These are phyloP conservation scores for Macrophya alboannulata DNA, from an alignment of 2,888 invertebrate species.

Conservation along the genomic window DNA sequence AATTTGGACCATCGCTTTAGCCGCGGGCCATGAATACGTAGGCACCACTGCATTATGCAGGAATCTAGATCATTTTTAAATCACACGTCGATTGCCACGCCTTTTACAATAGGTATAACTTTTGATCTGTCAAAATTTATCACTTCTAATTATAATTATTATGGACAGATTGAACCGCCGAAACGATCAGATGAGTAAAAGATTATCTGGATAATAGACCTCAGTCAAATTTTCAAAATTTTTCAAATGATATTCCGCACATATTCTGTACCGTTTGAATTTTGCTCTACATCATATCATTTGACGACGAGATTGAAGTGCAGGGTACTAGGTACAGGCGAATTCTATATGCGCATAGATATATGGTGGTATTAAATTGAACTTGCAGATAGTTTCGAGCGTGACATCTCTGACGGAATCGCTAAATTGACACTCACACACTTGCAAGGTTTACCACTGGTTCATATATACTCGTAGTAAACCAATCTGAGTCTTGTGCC, in stretches of 20 bases:
- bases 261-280: too few relatives aligned
- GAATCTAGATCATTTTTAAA: constrained; percentile 22
- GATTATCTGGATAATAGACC: not conserved
- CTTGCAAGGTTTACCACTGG: not conserved
- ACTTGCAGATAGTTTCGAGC: not conserved
- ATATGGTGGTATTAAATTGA: not conserved
- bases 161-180: not conserved
- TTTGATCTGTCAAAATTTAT: not conserved
- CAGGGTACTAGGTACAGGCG: not conserved
- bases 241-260: not conserved
- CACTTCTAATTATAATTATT: not conserved
- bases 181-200: not conserved
- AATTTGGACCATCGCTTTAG: constrained; percentile 42
- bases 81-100: constrained; percentile 34
- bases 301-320: not conserved
- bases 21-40: constrained; percentile 45
- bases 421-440: constrained; percentile 21
- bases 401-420: not conserved
- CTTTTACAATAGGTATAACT: not conserved
- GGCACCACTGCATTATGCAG: constrained; percentile 35
- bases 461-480: not conserved
- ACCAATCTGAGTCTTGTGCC: not conserved
- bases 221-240: not conserved
- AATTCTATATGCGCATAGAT: not conserved
- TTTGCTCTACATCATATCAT: not conserved